Conservation (phyloP, 1,140 invertebrate genomes). For the Gonioctena quinquepunctata region DNA sequence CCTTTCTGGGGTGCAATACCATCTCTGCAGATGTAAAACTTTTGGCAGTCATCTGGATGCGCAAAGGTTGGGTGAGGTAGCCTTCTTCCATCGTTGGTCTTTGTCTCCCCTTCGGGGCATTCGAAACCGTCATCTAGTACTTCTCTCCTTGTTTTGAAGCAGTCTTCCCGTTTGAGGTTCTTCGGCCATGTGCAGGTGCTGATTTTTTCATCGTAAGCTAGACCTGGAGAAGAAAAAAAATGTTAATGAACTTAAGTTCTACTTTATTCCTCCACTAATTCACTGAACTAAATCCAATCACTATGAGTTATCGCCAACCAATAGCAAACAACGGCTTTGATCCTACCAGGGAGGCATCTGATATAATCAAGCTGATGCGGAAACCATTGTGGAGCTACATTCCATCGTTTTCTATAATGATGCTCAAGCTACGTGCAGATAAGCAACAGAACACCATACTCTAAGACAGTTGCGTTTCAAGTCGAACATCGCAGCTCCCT, state of each 20-base stretch:
- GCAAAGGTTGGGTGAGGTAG: conserved; percentile 80
- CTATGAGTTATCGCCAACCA: too few relatives aligned
- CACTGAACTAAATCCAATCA: too few relatives aligned
- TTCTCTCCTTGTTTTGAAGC: conserved; percentile 68
- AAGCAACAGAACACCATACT: too few relatives aligned
- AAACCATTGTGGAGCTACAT: too few relatives aligned
- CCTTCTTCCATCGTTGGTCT: conserved; percentile 69
- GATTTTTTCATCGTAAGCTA: conserved; percentile 73
- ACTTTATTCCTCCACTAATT: too few relatives aligned
- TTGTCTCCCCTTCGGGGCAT: conserved; percentile 73
- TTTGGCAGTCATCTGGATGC: conserved; percentile 81
- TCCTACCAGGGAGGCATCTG: too few relatives aligned
- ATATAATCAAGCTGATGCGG: too few relatives aligned
- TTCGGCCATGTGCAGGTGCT: conserved; percentile 76
- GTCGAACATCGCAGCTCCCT: too few relatives aligned
- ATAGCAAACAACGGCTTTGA: too few relatives aligned
- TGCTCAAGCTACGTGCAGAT: too few relatives aligned
- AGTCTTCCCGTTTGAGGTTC: conserved; percentile 64
- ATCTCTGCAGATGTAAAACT: conserved; percentile 84
- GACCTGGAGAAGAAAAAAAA: conserved; percentile 14
- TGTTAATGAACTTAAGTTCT: background rate
- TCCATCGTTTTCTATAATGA: too few relatives aligned
- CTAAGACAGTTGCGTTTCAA: too few relatives aligned
- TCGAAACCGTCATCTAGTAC: conserved; percentile 74
- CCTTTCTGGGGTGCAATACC: conserved; percentile 76